phyloP scores from a whole-genome alignment of 2,797 vertebrate species.

The Pteropus rufus region DNA sequence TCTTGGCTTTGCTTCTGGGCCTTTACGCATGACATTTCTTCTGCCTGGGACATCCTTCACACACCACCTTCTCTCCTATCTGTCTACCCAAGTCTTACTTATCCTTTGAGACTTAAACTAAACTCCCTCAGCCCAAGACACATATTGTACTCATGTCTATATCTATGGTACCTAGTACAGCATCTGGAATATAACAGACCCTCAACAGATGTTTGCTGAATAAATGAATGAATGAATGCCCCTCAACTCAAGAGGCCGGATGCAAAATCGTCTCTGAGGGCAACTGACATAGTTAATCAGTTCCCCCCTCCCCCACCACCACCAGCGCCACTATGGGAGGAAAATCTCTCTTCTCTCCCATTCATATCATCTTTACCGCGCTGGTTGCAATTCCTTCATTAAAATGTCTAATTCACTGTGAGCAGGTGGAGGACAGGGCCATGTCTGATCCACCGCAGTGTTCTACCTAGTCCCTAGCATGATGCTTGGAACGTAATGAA shows the following conservation, averaged over 20 bases:
- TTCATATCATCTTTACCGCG: not conserved
- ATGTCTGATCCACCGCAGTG: not conserved
- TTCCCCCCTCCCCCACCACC: not conserved
- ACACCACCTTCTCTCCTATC: not conserved
- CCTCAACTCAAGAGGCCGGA: not conserved
- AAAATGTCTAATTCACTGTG: slow-evolving; percentile 15
- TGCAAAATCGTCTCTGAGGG: slow-evolving; percentile 27
- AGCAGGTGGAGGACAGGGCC: not conserved
- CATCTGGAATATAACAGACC: not conserved
- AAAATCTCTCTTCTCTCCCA: not conserved
- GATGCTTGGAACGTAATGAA: slow-evolving; percentile 24
- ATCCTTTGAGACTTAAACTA: slow-evolving; percentile 17
- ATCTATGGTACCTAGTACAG: not conserved
- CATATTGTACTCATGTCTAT: not conserved
- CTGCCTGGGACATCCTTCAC: slow-evolving; percentile 27
- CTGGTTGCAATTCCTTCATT: slow-evolving; percentile 14
- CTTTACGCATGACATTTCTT: slow-evolving; percentile 32
- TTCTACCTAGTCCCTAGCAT: not conserved
- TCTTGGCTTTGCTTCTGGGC: slow-evolving; percentile 1
- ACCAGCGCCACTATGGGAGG: not conserved
- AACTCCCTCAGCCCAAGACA: not conserved
- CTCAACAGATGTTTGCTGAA: slow-evolving; percentile 1
- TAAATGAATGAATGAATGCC: not conserved
- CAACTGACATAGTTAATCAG: not conserved
- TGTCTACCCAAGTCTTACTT: slow-evolving; percentile 5